Percentiles rank a stretch among this genome's conserved stretches.
Evolutionary conservation across 2,797 vertebrate genomes (phyloP).

Genomic region (Pseudocheirus occidentalis): DNA sequence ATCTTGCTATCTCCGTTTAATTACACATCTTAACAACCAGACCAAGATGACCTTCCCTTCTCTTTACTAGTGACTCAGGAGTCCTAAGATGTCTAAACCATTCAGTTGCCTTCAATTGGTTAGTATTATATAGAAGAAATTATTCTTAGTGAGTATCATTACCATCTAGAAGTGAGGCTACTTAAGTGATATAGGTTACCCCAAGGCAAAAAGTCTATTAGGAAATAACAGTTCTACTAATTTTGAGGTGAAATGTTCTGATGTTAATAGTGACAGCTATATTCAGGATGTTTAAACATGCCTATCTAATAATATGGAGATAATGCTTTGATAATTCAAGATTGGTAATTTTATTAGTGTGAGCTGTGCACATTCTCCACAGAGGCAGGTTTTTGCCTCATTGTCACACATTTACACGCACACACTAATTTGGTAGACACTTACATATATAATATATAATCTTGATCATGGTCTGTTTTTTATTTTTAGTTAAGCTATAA

Average conservation of each 20-base stretch:
- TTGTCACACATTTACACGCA: neutral
- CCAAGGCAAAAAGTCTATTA: conserved; percentile 3
- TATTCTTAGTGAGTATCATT: neutral
- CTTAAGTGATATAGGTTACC: neutral
- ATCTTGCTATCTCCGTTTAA: neutral
- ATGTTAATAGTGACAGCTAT: neutral
- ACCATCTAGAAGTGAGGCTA: neutral
- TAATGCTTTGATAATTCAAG: neutral
- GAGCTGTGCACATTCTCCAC: neutral
- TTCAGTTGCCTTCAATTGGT: neutral
- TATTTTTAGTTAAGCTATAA: neutral
- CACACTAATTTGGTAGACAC: neutral
- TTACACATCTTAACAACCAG: neutral
- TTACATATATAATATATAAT: neutral
- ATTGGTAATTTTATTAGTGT: neutral
- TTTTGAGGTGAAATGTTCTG: neutral
- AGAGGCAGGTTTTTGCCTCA: neutral
- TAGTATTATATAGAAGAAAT: neutral
- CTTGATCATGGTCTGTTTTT: neutral
- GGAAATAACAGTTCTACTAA: neutral
- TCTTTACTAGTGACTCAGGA: neutral
- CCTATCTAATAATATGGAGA: neutral
- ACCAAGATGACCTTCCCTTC: neutral
- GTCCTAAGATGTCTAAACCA: neutral
- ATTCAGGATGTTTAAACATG: neutral